Evolutionary conservation across 2,888 invertebrate genomes (phyloP), one percentile per base, ranked within the genome.

Genomic region (Lumbricus terrestris): DNA sequence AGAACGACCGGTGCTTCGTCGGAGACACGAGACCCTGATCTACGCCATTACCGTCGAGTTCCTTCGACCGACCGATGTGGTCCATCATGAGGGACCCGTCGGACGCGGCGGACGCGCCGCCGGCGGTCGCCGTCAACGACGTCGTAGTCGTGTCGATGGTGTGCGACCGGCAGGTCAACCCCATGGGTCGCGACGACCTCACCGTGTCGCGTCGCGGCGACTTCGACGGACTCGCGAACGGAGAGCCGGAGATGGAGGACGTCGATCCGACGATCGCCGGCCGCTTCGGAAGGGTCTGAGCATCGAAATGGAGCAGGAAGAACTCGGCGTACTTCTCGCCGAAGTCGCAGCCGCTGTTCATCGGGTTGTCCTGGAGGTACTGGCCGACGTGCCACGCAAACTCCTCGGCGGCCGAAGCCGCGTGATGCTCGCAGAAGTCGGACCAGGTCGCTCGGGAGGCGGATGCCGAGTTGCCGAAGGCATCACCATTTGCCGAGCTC

Each of bases 301-400:
- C 96, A 94, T 98, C 97, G 94, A 97, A 98, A 94, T 97, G 97
- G 93, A 97, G 97, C 69, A 97, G 96, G 95, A 98, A 98, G 93
- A 96, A 96, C 93, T 97, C 97, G 35, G 97, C 96, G 95, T 97
- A 98, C 95, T 97, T 97, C 93, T 96, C 96, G 92, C 97, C 96
- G 93, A 97, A 96, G 93, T 97, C 97, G 92, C 97, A 96, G 54
- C 93, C 90, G 47, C 92, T 92, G 88, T 90, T 88, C 35, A 90
- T 37, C 15, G 97, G 95, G 94, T 96, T 96, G 89, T 96, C 96
- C 93, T 96, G 96, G 92, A 97, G 96, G 94, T 96, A 97, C 92
- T 97, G 97, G 92, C 97, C 96, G 95, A 97, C 97, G 93, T 97
- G 97, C 95, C 97, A 97, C 93, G 97, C 97, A 95, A 98, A 98